phyloP scores from a whole-genome alignment of 2,113 vertebrate genomes.

The Zootoca vivipara region DNA sequence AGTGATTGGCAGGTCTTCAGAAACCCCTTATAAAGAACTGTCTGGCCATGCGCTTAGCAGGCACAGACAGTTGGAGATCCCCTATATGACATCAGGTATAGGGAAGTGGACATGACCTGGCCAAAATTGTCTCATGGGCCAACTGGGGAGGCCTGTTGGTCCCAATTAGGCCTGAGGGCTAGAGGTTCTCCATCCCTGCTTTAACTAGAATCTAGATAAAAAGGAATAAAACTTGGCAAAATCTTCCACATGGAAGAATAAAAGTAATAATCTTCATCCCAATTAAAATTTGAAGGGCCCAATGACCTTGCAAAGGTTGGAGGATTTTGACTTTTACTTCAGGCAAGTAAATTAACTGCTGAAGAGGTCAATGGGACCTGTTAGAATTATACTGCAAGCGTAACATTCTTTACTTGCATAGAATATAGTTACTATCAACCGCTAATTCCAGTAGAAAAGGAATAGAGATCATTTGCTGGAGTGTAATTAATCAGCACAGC shows the following conservation, averaged over 20 bases:
- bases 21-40: no score
- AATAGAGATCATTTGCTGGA: not conserved
- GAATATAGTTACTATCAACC: not conserved
- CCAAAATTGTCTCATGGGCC: no score
- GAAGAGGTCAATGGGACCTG: not conserved
- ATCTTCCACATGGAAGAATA: no score
- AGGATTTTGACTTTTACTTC: not conserved
- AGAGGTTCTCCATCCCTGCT: no score
- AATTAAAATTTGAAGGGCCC: not conserved
- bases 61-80: no score
- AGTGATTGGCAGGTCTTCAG: no score
- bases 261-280: not conserved
- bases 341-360: no score
- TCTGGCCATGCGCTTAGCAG: no score
- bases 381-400: not conserved
- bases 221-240: not conserved
- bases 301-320: not conserved
- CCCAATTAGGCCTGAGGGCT: no score
- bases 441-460: not conserved
- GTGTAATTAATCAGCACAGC: not conserved
- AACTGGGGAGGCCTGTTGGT: no score
- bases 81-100: no score
- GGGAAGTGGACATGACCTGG: no score
- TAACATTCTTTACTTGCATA: not conserved
- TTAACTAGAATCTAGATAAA: not conserved